Evolutionary conservation across 1,140 invertebrate species (phyloP).

Genomic region (Pseudomyrmex concolor): DNA sequence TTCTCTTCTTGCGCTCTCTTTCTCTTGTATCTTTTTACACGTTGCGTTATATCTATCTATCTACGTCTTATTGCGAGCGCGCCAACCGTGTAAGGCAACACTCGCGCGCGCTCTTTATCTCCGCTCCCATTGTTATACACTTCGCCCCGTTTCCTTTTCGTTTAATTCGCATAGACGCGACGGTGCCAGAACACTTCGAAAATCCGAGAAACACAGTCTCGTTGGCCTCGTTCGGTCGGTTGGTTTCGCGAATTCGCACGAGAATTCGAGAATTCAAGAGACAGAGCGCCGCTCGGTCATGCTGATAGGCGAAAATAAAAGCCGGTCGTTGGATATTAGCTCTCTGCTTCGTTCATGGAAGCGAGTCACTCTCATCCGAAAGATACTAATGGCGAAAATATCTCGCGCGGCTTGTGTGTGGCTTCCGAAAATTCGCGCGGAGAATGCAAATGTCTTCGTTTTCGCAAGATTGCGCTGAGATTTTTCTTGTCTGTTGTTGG

Average conservation of each 20-base stretch:
- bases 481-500: background rate
- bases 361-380: too few relatives aligned
- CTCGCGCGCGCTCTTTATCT: slow-evolving; percentile 18
- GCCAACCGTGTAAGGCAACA: background rate
- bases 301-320: slow-evolving; percentile 30
- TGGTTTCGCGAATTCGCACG: background rate
- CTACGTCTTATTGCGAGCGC: slow-evolving; percentile 15
- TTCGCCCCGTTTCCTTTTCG: background rate
- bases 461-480: slow-evolving; percentile 29
- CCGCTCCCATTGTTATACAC: slow-evolving; percentile 1
- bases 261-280: background rate
- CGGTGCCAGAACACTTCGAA: background rate
- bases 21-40: slow-evolving; percentile 2
- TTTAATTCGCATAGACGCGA: slow-evolving; percentile 21
- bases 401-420: background rate
- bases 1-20: too few relatives aligned
- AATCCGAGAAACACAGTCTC: background rate
- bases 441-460: slow-evolving; percentile 17
- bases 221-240: background rate
- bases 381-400: slow-evolving; percentile 1
- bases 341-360: background rate
- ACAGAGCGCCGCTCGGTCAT: background rate
- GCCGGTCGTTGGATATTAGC: background rate
- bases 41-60: slow-evolving; percentile 16
- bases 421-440: slow-evolving; percentile 34